Conservation (phyloP, 2,888 invertebrate genomes). For the Campopleginae sp. region DNA sequence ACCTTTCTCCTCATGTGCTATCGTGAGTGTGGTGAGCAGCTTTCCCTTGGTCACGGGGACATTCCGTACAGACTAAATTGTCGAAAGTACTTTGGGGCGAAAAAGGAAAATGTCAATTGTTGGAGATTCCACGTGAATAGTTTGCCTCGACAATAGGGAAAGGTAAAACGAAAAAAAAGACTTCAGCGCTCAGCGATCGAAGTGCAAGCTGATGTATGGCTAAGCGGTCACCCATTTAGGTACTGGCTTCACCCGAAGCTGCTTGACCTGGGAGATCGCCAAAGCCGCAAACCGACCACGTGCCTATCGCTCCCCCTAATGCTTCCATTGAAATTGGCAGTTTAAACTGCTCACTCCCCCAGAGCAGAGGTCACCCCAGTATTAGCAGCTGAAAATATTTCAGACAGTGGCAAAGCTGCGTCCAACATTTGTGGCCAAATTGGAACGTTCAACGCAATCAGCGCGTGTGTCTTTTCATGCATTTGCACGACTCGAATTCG, state of each 20-base stretch:
- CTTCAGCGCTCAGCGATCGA: neutral
- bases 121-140: too few species aligned
- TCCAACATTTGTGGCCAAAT: neutral
- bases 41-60: neutral
- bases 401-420: neutral
- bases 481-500: neutral
- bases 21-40: neutral
- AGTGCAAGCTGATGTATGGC: slow-evolving; percentile 1
- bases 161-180: neutral
- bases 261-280: slow-evolving; percentile 14
- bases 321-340: neutral
- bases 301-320: neutral
- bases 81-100: too few species aligned
- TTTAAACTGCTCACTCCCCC: neutral
- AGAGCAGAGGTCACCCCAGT: neutral
- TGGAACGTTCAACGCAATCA: neutral
- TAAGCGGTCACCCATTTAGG: slow-evolving; percentile 3
- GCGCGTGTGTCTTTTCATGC: neutral
- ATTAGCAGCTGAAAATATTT: slow-evolving; percentile 6
- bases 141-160: too few species aligned
- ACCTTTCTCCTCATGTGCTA: too few species aligned
- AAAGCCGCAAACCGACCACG: slow-evolving; percentile 8
- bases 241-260: neutral
- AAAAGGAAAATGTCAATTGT: too few species aligned
- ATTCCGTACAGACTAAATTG: too few species aligned